These are phyloP conservation scores for Liodrosophila aerea DNA, from an alignment of 2,888 invertebrate species.

Conservation along the genomic window DNA sequence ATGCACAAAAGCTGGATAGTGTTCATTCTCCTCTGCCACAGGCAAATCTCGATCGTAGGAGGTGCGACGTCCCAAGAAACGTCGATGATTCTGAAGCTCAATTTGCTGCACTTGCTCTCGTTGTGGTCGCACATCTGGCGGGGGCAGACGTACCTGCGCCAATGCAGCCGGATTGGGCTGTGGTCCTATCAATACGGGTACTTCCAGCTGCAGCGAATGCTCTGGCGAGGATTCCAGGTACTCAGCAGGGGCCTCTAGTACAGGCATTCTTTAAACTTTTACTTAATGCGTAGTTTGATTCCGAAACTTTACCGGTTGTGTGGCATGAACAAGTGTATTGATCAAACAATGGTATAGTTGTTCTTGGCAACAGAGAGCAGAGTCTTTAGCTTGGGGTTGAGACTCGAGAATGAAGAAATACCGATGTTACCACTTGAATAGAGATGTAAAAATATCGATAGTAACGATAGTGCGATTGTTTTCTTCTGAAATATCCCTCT, in stretches of 20 bases:
- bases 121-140: constrained; percentile 38
- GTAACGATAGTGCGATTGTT: too few species aligned
- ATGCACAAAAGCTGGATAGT: constrained; percentile 74
- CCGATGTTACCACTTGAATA: too few species aligned
- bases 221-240: constrained; percentile 77
- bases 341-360: constrained; percentile 44
- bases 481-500: too few species aligned
- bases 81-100: constrained; percentile 37
- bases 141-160: constrained; percentile 49
- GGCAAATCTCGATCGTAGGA: constrained; percentile 76
- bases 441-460: too few species aligned
- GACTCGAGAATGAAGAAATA: too few species aligned
- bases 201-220: constrained; percentile 77
- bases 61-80: constrained; percentile 43
- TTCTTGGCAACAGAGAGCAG: constrained; percentile 41
- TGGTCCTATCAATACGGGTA: constrained; percentile 45
- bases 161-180: constrained; percentile 52
- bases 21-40: constrained; percentile 74
- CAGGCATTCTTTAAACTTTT: constrained; percentile 62
- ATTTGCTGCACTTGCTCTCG: constrained; percentile 20
- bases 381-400: too few species aligned
- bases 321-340: constrained; percentile 39
- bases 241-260: constrained; percentile 77
- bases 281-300: neutral
- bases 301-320: constrained; percentile 11